Evolutionary conservation across 2,888 invertebrate genomes (phyloP).

Genomic region (Drosophila multiciliata): DNA sequence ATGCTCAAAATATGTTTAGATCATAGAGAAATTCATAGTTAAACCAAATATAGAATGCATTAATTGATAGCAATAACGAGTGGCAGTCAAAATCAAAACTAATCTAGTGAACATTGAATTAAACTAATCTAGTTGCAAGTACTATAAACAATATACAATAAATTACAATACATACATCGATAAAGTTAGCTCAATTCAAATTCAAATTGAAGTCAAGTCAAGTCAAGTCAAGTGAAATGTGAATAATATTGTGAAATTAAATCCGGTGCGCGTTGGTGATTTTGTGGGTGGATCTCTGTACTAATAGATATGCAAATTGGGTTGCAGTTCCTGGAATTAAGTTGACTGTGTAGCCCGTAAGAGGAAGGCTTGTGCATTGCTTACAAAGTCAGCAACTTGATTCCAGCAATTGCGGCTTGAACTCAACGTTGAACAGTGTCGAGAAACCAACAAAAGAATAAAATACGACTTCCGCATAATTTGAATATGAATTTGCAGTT

Average conservation of each 20-base stretch:
- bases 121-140: constrained; percentile 52
- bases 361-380: constrained; percentile 81
- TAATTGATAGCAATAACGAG: constrained; percentile 31
- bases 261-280: constrained; percentile 19
- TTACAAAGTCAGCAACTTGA: constrained; percentile 85
- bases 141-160: constrained; percentile 10
- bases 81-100: constrained; percentile 71
- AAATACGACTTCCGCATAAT: constrained; percentile 18
- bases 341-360: constrained; percentile 85
- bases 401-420: constrained; percentile 85
- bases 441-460: constrained; percentile 6
- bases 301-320: constrained; percentile 53
- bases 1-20: constrained; percentile 65
- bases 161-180: constrained; percentile 38
- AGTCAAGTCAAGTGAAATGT: constrained; percentile 15
- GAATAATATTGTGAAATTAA: constrained; percentile 29
- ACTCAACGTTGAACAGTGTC: constrained; percentile 53
- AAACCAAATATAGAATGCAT: constrained; percentile 44
- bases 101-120: constrained; percentile 49
- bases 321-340: constrained; percentile 85
- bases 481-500: constrained; percentile 27
- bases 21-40: constrained; percentile 49
- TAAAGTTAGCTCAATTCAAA: constrained; percentile 27
- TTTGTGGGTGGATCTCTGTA: constrained; percentile 9
- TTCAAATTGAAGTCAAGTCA: constrained; percentile 1